Evolutionary conservation across 2,113 vertebrate species (phyloP), one percentile per base, ranked within the genome.

Genomic region (Paradoxurus hermaphroditus): DNA sequence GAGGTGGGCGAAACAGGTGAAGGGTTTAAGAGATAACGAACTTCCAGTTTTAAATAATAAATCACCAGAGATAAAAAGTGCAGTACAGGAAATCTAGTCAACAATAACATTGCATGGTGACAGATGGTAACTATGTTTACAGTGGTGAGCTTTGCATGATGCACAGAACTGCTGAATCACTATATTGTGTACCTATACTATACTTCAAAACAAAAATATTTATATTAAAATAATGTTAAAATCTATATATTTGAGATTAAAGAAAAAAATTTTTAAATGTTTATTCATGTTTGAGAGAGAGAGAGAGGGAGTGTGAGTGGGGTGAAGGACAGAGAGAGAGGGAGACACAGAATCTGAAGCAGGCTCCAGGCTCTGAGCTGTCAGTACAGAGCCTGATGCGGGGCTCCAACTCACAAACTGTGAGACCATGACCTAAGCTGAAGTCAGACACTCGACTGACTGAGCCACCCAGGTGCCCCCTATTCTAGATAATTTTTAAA

Each of bases 401-500:
- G 56, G 56, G 56, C 56, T 56, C 21, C 6, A 23, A 56, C 19
- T 56, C 53, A 19, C 53, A 7, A 7, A 56, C 53, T 2, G 5
- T 2, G 19, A 56, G 56, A 56, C 23, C 56, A 56, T 56, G 7
- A 23, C 56, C 19, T 56, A 19, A 56, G 56, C 56, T 0, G 2
- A 21, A 56, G 56, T 8, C 56, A 2, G 21, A 23, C 7, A 0
- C 21, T 56, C 23, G 21, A 59, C 56, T 14, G 18, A 56, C 53
- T 56, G 16, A 53, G 53, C 53, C 53, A 56, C 53, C 18, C 21
- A 59, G 56, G 62, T 1, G 11, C 27, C 62, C 56, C 27, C 21
- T 31, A 46, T 31, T 46, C 41, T 46, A 46, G 41, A 77, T 77
- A 46, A 82, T 85, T 95, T 95, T 90, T 81, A 90, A 96, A 86